Conservation (phyloP, 2,113 vertebrate species). For the Thunnus thynnus region DNA sequence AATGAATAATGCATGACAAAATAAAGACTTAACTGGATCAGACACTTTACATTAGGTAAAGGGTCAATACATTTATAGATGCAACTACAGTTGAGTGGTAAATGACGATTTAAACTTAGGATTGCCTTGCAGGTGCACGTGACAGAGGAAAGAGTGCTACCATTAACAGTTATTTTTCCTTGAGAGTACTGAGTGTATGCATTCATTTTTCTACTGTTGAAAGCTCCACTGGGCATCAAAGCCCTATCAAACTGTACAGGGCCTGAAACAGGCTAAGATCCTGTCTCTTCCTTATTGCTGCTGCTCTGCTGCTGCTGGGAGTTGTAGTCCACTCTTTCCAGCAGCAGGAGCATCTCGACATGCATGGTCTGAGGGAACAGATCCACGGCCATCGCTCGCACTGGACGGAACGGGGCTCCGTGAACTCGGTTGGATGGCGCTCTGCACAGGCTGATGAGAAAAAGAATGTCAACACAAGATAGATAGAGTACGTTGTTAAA, state of each 20-base stretch:
- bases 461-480: background rate
- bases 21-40: background rate
- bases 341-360: constrained; percentile 92
- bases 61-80: no score
- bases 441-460: constrained; percentile 84
- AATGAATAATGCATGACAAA: background rate
- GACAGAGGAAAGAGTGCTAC: background rate
- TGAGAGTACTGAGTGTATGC: background rate
- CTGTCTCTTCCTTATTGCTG: constrained; percentile 14
- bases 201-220: background rate
- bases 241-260: background rate
- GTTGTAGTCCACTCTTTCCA: constrained; percentile 89
- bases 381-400: constrained; percentile 92
- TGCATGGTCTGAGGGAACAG: constrained; percentile 97
- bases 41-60: background rate
- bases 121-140: background rate
- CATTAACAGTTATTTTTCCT: background rate
- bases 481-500: no score
- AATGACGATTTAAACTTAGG: background rate
- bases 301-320: constrained; percentile 56
- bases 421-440: constrained; percentile 95
- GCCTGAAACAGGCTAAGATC: background rate
- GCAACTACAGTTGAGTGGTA: no score
- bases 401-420: constrained; percentile 89
- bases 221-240: no score